Evolutionary conservation across 2,113 vertebrate genomes (phyloP).

Genomic region (Embiotoca jacksoni): DNA sequence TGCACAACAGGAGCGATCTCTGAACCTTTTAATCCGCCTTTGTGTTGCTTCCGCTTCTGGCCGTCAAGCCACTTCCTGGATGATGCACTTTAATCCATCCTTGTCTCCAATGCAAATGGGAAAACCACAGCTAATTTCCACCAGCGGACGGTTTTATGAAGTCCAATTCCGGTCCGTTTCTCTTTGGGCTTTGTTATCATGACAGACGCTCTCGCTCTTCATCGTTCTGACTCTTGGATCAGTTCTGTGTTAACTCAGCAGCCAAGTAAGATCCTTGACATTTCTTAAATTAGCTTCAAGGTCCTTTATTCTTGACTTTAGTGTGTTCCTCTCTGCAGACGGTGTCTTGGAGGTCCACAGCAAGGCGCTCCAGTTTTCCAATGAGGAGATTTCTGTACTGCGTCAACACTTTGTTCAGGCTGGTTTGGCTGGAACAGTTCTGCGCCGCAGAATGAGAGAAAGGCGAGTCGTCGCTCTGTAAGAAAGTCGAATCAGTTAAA

Average conservation of each 20-base stretch:
- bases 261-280: background rate
- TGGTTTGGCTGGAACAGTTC: conserved; percentile 19
- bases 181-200: background rate
- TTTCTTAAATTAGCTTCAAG: background rate
- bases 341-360: background rate
- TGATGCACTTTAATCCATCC: background rate
- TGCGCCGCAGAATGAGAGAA: background rate
- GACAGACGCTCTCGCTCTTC: background rate
- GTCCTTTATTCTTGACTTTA: background rate
- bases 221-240: background rate
- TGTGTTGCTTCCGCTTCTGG: too few species aligned
- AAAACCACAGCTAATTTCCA: background rate
- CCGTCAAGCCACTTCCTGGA: too few species aligned
- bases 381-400: conserved; percentile 21
- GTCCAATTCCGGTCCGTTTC: background rate
- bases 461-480: conserved; percentile 32
- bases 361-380: conserved; percentile 61
- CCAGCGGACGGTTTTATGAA: background rate
- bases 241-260: background rate
- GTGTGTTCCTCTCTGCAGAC: background rate
- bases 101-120: background rate
- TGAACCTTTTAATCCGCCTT: too few species aligned
- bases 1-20: too few species aligned
- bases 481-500: conserved; percentile 8
- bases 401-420: conserved; percentile 27